These are phyloP conservation scores for Calvadosia cruxmelitensis DNA, from an alignment of 30 jellyfish, hydroid and myxozoan genomes.

Conservation along the genomic window DNA sequence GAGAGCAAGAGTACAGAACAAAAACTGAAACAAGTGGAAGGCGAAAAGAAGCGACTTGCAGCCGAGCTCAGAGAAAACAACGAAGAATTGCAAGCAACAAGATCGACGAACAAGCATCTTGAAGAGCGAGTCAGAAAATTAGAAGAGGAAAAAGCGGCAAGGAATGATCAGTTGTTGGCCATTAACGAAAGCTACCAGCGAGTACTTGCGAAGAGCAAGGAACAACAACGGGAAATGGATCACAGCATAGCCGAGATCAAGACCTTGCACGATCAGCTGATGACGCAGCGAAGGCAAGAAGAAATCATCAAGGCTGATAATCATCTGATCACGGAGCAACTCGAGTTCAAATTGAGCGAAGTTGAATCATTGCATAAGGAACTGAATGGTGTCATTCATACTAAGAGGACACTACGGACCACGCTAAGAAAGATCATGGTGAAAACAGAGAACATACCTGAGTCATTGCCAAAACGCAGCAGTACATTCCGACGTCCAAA, in stretches of 20 bases:
- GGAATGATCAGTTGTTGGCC: neutral
- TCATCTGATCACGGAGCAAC: neutral
- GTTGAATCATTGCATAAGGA: conserved; percentile 3
- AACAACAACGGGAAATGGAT: neutral
- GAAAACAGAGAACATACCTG: neutral
- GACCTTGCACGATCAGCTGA: neutral
- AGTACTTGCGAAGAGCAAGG: no score
- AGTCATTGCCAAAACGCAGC: neutral
- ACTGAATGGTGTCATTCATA: conserved; percentile 12
- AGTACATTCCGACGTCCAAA: conserved; percentile 10
- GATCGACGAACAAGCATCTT: conserved; percentile 6
- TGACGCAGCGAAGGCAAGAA: neutral
- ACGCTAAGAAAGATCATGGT: neutral
- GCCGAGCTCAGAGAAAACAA: conserved; percentile 19
- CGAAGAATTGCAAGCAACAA: conserved; percentile 9
- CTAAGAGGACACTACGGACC: neutral
- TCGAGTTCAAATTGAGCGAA: neutral
- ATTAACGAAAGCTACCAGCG: neutral
- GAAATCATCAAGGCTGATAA: neutral
- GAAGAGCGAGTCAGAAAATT: conserved; percentile 22
- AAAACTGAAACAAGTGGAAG: conserved; percentile 13
- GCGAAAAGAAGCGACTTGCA: conserved; percentile 6
- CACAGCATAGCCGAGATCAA: no score
- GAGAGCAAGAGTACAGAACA: conserved; percentile 42
- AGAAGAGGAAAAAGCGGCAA: conserved; percentile 1